Evolutionary conservation across 2,113 vertebrate species (phyloP), one percentile per base, ranked within the genome.

Genomic region (Prunella fulvescens): DNA sequence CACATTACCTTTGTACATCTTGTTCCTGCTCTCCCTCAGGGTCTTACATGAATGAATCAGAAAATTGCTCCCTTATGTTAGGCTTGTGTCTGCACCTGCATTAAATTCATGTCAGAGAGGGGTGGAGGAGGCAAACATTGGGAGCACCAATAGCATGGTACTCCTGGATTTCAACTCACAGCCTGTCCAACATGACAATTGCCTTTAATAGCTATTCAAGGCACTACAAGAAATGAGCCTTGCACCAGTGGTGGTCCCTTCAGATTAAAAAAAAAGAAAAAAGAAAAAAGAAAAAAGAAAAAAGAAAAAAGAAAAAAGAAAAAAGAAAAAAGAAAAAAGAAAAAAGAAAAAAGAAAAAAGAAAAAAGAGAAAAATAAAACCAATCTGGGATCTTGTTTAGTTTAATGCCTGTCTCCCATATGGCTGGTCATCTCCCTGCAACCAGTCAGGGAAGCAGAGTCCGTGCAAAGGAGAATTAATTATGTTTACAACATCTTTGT

Each of bases 41-140:
- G 97, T 98, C 96, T 98, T 98, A 96, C 88, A 97, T 61, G 97
- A 98, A 98, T 97, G 97, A 97, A 98, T 98, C 96, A 97, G 97
- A 98, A 98, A 98, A 98, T 98, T 98, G 96, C 74, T 98, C 96
- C 98, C 98, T 97, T 97, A 98, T 98, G 97, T 96, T 91, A 95
- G 77, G 89, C 54, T 93, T 93, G 78, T 97, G 90, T 96, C 97
- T 97, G 97, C 97, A 98, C 97, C 97, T 98, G 97, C 97, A 96
- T 97, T 96, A 98, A 97, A 98, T 98, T 97, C 97, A 95, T 90
- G 95, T 97, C 87, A 56, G 97, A 97, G 86, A 83, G 60, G 96
- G 97, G 91, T 95, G 96, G 95, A 96, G 90, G 93, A 95, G 88
- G 97, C 93, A 93, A 97, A 95, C 12, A 45, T 86, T 89, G 96